Evolutionary conservation across 92 coral and sea anemone species (phyloP), one percentile per base, ranked within the genome.

Genomic region (Galaxea fascicularis): DNA sequence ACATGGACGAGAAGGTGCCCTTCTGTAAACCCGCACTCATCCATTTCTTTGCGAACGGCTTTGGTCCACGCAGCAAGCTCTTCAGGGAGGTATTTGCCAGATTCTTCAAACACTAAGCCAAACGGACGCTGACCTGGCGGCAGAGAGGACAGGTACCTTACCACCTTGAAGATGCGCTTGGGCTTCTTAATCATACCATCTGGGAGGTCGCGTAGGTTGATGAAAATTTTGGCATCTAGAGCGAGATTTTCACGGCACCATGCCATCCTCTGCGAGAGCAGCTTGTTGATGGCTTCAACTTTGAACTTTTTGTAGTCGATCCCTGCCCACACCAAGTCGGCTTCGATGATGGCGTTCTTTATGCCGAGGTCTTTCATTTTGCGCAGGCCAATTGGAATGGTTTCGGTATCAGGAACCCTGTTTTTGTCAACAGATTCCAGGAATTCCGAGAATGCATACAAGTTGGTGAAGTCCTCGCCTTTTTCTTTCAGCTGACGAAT

Each of bases 371-470:
- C 91, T 69, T 74, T 83, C 76, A 88, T 84, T 80, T 93, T 93
- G 21, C 64, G 57, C 79, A 93, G 54, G 49, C 97, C 97, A 18
- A 93, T 58, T 9, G 97, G 41, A 35, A 35, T 35, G 41, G 41
- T 35, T 6, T 35, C 41, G 41, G 41, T 35, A 35, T 35, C 41
- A 2, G 41, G 41, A 2, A 35, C 41, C 41, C 41, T 35, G 41
- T 35, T 82, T 59, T 85, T 90, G 82, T 74, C 84, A 22, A 91
- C 72, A 17, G 85, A 71, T 68, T 89, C 97, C 10, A 93, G 3
- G 26, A 93, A 91, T 82, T 93, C 97, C 30, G 83, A 91, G 65
- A 93, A 93, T 70, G 97, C 96, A 73, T 85, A 93, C 41, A 93
- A 52, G 11, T 76, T 76, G 44, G 71, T 74, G 57, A 85, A 74